Evolutionary conservation across 2,888 invertebrate species (phyloP).

Genomic region (Blastobasis lacticolella): DNA sequence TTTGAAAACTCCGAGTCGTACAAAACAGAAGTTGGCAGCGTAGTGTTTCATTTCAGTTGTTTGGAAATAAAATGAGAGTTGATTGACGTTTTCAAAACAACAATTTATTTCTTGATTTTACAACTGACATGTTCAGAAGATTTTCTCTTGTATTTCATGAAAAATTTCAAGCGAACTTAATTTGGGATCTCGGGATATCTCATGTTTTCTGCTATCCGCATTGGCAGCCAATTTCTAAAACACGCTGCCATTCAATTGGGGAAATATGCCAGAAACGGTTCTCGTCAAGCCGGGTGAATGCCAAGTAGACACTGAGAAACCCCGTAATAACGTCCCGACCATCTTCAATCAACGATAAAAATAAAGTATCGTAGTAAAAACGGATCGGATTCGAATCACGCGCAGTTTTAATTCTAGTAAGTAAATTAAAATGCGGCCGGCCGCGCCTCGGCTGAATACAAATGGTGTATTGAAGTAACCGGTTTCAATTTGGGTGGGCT

Average conservation of each 20-base stretch:
- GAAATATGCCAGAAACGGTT: conserved; percentile 27
- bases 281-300: conserved; percentile 27
- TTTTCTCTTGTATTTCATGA: no score
- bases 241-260: conserved; percentile 31
- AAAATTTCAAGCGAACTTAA: no score
- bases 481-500: conserved; percentile 47
- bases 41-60: no score
- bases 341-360: conserved; percentile 68
- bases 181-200: no score
- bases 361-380: conserved; percentile 54
- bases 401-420: conserved; percentile 69
- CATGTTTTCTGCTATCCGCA: conserved; percentile 3
- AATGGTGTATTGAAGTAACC: conserved; percentile 60
- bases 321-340: conserved; percentile 40
- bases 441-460: conserved; percentile 61
- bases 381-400: conserved; percentile 64
- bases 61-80: no score
- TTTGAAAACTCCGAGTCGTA: no score
- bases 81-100: no score
- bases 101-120: neutral
- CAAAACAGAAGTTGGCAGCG: no score
- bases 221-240: conserved; percentile 48
- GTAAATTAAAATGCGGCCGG: conserved; percentile 72
- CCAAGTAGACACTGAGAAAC: conserved; percentile 25
- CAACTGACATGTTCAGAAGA: no score